These are phyloP conservation scores for Chitala chitala DNA, from an alignment of 2,113 vertebrate genomes.

Conservation along the genomic window DNA sequence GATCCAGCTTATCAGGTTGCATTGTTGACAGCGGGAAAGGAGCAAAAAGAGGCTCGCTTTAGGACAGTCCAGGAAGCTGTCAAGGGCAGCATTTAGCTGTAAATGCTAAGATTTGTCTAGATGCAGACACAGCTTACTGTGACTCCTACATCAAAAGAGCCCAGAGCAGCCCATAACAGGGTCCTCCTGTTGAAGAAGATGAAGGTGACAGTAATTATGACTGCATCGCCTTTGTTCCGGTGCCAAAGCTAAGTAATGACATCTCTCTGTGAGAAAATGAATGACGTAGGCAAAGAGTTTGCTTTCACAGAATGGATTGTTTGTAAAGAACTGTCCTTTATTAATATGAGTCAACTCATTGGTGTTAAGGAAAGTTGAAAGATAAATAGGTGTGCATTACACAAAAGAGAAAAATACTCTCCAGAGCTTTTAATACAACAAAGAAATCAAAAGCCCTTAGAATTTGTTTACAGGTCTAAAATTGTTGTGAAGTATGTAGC, in stretches of 20 bases:
- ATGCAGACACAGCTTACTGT: neutral
- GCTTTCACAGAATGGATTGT: neutral
- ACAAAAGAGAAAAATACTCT: neutral
- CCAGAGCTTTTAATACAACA: neutral
- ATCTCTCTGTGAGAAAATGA: constrained; percentile 29
- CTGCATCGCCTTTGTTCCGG: constrained; percentile 46
- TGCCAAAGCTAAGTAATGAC: constrained; percentile 53
- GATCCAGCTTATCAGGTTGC: neutral
- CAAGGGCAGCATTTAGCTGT: neutral
- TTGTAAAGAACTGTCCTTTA: constrained; percentile 7
- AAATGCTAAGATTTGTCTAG: too few species aligned
- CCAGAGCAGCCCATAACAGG: neutral
- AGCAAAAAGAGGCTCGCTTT: neutral
- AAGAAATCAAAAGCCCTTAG: neutral
- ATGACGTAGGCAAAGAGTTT: constrained; percentile 25
- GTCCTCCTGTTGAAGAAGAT: constrained; percentile 18
- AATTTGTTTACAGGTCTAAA: neutral
- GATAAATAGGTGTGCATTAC: constrained; percentile 40
- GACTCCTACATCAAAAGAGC: neutral
- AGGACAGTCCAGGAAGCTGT: neutral
- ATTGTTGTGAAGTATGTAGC: neutral
- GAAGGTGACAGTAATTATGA: constrained; percentile 49
- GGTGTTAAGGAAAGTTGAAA: constrained; percentile 50
- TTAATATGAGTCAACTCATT: constrained; percentile 47
- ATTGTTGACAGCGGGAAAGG: neutral